A percentile compares a stretch with the other conserved stretches of the same genome.
phyloP scores from a whole-genome alignment of 1,140 invertebrate species.

The Papilio aristodemus region DNA sequence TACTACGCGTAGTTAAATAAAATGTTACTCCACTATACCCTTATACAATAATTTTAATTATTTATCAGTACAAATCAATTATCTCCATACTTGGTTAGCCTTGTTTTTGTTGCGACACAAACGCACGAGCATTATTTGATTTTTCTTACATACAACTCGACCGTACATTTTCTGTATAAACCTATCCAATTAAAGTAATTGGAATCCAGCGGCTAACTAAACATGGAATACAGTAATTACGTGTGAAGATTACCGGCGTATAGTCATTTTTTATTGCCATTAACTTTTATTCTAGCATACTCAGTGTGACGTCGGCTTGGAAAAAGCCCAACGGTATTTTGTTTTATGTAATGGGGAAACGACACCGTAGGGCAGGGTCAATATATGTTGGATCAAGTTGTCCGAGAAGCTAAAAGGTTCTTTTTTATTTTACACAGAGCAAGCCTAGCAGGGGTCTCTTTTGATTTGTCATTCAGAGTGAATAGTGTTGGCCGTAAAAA shows the following conservation, averaged over 20 bases:
- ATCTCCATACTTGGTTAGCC: slow-evolving; percentile 2
- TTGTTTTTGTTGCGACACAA: slow-evolving; percentile 14
- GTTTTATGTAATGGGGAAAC: slow-evolving; percentile 13
- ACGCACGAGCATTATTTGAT: slow-evolving; percentile 12
- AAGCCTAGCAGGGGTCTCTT: slow-evolving; percentile 18
- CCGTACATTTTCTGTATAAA: slow-evolving; percentile 25
- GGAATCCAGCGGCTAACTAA: slow-evolving; percentile 34
- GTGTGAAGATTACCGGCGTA: slow-evolving; percentile 33
- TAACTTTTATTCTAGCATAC: slow-evolving; percentile 31
- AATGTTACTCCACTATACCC: background rate
- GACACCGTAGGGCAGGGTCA: slow-evolving; percentile 5
- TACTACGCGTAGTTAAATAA: too few relatives aligned
- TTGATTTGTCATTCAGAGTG: slow-evolving; percentile 1
- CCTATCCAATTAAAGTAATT: slow-evolving; percentile 34
- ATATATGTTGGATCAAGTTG: slow-evolving; percentile 28
- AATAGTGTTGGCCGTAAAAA: background rate
- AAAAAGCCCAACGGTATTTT: slow-evolving; percentile 28
- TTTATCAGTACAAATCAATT: slow-evolving; percentile 18
- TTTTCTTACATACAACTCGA: slow-evolving; percentile 12
- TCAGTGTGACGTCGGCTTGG: slow-evolving; percentile 28
- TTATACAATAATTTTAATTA: slow-evolving; percentile 15
- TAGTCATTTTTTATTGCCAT: slow-evolving; percentile 29
- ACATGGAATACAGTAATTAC: slow-evolving; percentile 32
- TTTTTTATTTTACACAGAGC: slow-evolving; percentile 2
- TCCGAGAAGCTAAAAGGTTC: background rate